phyloP scores from a whole-genome alignment of 2,888 invertebrate genomes.

The Athalia cordata region DNA sequence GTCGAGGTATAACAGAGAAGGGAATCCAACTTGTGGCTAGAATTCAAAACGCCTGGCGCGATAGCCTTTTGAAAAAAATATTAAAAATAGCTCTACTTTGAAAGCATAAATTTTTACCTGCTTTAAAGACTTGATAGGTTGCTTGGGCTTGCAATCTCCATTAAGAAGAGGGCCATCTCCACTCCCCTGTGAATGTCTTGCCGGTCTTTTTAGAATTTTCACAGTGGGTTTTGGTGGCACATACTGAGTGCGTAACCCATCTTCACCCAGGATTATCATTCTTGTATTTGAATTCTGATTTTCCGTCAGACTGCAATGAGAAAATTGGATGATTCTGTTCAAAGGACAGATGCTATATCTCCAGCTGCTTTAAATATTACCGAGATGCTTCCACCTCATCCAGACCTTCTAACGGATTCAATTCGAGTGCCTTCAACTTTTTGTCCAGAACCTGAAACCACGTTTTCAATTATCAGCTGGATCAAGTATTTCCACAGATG shows the following conservation, averaged over 20 bases:
- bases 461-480: not conserved
- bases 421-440: slow-evolving; percentile 68
- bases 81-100: not conserved
- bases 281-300: slow-evolving; percentile 71
- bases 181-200: slow-evolving; percentile 72
- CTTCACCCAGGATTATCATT: slow-evolving; percentile 85
- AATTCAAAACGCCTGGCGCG: not conserved
- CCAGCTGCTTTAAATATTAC: slow-evolving; percentile 52
- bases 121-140: slow-evolving; percentile 88
- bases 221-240: slow-evolving; percentile 88
- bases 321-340: slow-evolving; percentile 30
- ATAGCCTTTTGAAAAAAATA: not conserved
- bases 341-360: not conserved
- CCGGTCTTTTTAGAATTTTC: slow-evolving; percentile 87
- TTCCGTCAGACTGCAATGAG: slow-evolving; percentile 46
- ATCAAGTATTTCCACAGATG: slow-evolving; percentile 7
- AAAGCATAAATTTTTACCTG: slow-evolving; percentile 70
- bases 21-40: not conserved
- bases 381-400: slow-evolving; percentile 66
- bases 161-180: slow-evolving; percentile 78
- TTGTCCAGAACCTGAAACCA: slow-evolving; percentile 70
- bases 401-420: slow-evolving; percentile 63
- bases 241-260: slow-evolving; percentile 87
- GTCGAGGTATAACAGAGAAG: not conserved
- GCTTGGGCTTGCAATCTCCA: slow-evolving; percentile 81